Evolutionary conservation across 2,113 vertebrate species (phyloP), one percentile per base, ranked within the genome.

Genomic region (Trichomycterus rosablanca): DNA sequence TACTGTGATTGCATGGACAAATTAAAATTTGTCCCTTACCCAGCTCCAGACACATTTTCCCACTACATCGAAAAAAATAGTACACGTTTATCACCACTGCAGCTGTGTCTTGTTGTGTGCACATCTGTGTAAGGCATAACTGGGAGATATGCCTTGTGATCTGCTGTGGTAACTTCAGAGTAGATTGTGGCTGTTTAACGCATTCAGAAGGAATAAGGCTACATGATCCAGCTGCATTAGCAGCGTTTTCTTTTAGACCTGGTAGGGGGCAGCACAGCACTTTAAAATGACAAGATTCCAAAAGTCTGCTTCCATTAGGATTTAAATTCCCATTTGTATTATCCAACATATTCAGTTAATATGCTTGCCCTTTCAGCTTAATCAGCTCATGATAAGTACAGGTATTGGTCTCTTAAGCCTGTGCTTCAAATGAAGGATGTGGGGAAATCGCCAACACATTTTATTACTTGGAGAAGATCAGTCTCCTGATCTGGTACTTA

Each of bases 191-290:
- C 46, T 55, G 48, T 64, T 72, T 15, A 50, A 15, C 60, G 60
- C 26, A 55, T 51, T 46, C 23, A 70, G 63, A 30, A 39, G 40
- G 66, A 40, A 50, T 24, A 72, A 52, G 32, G 46, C 46, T 15
- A 67, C 28, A 68, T 55, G 19, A 23, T 26, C 37, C 37, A 40
- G 52, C 32, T 57, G 18, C 23, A 62, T 50, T 50, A 48, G 10
- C n/a, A 48, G 10, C n/a, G 19, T 28, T 42, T 49, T 12, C 22
- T 34, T 58, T 28, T 59, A 84, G 74, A 84, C 80, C 71, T 78
- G 63, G 75, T 77, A 68, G 83, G 79, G 85, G 83, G 83, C 82
- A 87, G 70, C 78, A 65, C 68, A 81, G 74, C 71, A 80, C 83
- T 80, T 66, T 75, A 60, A 57, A 72, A 76, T 1, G 0, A 3